Conservation (phyloP, 1,140 invertebrate species). For the Cydia fagiglandana region DNA sequence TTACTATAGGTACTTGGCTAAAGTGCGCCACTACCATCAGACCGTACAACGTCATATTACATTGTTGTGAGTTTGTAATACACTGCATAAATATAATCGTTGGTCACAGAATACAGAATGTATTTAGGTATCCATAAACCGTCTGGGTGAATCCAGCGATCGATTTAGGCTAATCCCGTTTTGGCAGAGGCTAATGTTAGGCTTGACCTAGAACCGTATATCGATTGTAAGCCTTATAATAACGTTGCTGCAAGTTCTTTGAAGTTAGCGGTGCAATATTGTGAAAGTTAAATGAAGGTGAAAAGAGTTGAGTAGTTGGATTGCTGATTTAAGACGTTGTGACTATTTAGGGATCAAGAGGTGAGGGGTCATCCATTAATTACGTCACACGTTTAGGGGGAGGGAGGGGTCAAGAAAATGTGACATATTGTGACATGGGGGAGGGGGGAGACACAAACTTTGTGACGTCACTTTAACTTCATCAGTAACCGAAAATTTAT, state of each 20-base stretch:
- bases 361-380: too few species aligned
- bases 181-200: conserved; percentile 20
- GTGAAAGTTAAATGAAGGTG: not conserved
- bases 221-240: conserved; percentile 23
- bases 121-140: conserved; percentile 3
- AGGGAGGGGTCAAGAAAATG: too few species aligned
- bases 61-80: not conserved
- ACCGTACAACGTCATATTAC: too few species aligned
- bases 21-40: too few species aligned
- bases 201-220: conserved; percentile 25
- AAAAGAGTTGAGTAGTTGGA: not conserved
- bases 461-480: too few species aligned
- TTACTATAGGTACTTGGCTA: too few species aligned
- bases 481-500: too few species aligned
- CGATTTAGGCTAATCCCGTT: conserved; percentile 26
- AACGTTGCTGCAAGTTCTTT: conserved; percentile 10
- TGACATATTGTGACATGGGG: too few species aligned
- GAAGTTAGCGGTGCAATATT: not conserved
- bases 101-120: not conserved
- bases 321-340: too few species aligned
- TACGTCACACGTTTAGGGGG: too few species aligned
- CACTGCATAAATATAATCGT: not conserved
- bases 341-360: too few species aligned
- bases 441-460: too few species aligned
- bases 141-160: conserved; percentile 17